These are phyloP conservation scores for Phytoseiulus persimilis DNA, from an alignment of 2,888 invertebrate species.

Conservation along the genomic window DNA sequence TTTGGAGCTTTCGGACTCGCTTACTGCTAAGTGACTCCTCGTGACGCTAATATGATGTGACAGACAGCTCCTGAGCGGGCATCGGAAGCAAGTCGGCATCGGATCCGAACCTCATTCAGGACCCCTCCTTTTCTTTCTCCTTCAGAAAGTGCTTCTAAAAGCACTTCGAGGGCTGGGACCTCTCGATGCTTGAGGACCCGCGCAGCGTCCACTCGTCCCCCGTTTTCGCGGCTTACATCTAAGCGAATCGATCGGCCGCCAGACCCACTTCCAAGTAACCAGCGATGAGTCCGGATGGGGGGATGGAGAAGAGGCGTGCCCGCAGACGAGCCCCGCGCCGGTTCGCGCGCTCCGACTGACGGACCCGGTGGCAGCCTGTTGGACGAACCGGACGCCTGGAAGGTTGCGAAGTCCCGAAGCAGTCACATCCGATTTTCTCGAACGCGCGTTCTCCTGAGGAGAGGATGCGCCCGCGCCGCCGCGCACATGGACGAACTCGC, in stretches of 20 bases:
- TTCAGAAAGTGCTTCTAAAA: neutral
- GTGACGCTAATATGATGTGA: constrained; percentile 5
- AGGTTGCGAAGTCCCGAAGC: neutral
- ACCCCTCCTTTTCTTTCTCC: neutral
- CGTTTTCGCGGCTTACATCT: neutral
- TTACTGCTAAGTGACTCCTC: neutral
- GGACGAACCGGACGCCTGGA: neutral
- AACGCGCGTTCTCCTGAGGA: neutral
- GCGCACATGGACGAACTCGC: neutral
- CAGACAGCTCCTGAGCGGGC: constrained; percentile 5
- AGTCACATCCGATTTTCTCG: neutral
- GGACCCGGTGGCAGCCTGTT: neutral
- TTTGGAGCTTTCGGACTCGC: neutral
- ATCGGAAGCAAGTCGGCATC: neutral
- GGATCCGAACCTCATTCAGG: neutral
- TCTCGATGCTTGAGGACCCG: too few species aligned
- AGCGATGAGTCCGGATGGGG: too few species aligned
- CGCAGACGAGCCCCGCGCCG: neutral
- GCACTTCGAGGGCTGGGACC: neutral
- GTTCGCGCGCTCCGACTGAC: neutral
- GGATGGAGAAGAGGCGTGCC: neutral
- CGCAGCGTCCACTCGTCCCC: neutral
- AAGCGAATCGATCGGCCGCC: neutral
- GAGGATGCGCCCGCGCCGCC: neutral
- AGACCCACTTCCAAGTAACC: neutral